Evolutionary conservation across 1,140 invertebrate genomes (phyloP).

Genomic region (Hyles vespertilio): DNA sequence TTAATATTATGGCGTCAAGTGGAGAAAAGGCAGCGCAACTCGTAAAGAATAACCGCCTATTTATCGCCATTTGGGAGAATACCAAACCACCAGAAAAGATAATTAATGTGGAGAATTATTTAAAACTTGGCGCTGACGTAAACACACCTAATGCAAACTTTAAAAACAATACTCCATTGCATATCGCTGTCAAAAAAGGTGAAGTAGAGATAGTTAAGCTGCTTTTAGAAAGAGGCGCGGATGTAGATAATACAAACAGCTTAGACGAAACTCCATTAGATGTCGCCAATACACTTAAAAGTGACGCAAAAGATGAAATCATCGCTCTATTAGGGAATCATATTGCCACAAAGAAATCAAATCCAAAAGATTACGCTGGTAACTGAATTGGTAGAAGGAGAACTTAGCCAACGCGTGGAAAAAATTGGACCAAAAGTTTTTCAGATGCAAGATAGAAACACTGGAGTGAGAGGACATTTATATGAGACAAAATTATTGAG

Average conservation of each 20-base stretch:
- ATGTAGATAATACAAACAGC: neutral
- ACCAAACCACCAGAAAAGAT: conserved; percentile 9
- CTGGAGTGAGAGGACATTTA: conserved; percentile 19
- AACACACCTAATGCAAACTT: conserved; percentile 12
- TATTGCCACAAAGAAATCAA: too few relatives aligned
- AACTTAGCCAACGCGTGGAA: too few relatives aligned
- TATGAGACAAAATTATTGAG: conserved; percentile 25
- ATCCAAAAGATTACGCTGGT: too few relatives aligned
- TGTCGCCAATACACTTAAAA: conserved; percentile 10
- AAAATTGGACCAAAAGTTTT: too few relatives aligned
- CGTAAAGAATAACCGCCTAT: neutral
- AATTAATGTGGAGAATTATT: conserved; percentile 7
- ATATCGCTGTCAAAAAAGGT: conserved; percentile 11
- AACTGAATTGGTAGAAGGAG: too few relatives aligned
- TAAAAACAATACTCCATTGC: conserved; percentile 16
- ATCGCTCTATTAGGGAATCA: conserved; percentile 1
- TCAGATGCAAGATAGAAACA: conserved; percentile 16
- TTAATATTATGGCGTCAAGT: too few relatives aligned
- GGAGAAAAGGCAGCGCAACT: too few relatives aligned
- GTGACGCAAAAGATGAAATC: conserved; percentile 12
- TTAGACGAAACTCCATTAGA: conserved; percentile 11
- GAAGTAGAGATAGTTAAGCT: conserved; percentile 13
- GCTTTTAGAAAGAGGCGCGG: conserved; percentile 10
- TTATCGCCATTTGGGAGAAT: conserved; percentile 9
- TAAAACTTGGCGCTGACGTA: conserved; percentile 16